These are phyloP conservation scores for Phoxinus phoxinus DNA, from an alignment of 2,113 vertebrate species.

Conservation along the genomic window DNA sequence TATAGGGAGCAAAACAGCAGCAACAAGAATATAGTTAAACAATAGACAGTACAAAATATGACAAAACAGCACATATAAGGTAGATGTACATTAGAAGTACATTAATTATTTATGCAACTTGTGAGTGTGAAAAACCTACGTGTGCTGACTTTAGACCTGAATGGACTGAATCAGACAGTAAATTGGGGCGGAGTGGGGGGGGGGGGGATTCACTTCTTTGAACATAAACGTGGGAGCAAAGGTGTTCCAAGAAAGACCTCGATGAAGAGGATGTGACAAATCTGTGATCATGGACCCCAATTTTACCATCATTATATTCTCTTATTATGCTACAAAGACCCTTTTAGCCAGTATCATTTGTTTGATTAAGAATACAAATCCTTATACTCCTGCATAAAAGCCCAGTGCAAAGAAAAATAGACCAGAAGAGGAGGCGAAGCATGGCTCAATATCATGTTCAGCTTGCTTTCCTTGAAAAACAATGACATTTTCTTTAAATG, in stretches of 20 bases:
- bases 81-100: background rate
- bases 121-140: background rate
- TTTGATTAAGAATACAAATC: background rate
- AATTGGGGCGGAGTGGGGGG: background rate
- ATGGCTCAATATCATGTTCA: background rate
- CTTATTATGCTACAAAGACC: background rate
- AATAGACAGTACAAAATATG: background rate
- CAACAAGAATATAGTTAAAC: background rate
- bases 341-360: background rate
- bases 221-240: background rate
- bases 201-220: too few species aligned
- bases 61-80: background rate
- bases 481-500: slow-evolving; percentile 43
- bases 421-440: background rate
- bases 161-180: background rate
- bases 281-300: background rate
- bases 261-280: background rate
- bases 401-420: background rate
- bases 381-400: background rate
- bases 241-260: background rate
- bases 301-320: slow-evolving; percentile 4
- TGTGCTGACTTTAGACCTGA: background rate
- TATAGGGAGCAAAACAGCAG: background rate
- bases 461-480: background rate
- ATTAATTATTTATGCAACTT: background rate